Percentiles rank a stretch among this genome's conserved stretches.
Conservation (phyloP, 1,140 invertebrate genomes). For the Drosophila kanapiae region DNA sequence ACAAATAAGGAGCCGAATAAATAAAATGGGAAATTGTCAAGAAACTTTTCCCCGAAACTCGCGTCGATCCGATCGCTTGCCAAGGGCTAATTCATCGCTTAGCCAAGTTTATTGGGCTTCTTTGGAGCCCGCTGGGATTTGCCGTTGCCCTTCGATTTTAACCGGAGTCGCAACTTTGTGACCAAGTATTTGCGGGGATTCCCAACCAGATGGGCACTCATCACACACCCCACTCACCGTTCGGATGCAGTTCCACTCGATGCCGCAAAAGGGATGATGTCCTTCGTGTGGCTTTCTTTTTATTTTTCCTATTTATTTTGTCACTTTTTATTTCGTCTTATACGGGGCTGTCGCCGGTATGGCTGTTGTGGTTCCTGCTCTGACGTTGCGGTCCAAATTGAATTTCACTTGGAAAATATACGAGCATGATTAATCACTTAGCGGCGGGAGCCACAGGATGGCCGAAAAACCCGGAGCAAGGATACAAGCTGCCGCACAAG, state of each 20-base stretch:
- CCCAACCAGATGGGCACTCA: slow-evolving; percentile 11
- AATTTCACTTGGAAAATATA: slow-evolving; percentile 77
- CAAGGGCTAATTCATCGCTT: slow-evolving; percentile 35
- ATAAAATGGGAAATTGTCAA: slow-evolving; percentile 38
- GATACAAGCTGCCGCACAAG: slow-evolving; percentile 19
- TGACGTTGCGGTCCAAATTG: slow-evolving; percentile 71
- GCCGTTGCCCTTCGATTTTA: not conserved
- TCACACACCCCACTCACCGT: slow-evolving; percentile 29
- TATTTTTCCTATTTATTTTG: slow-evolving; percentile 54
- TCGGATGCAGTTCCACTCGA: slow-evolving; percentile 16
- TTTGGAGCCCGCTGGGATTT: slow-evolving; percentile 12
- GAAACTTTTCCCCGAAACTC: slow-evolving; percentile 22
- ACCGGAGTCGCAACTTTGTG: slow-evolving; percentile 12
- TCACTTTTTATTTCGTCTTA: slow-evolving; percentile 27
- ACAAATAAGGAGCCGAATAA: slow-evolving; percentile 49
- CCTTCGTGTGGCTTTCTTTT: slow-evolving; percentile 51
- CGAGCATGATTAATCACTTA: slow-evolving; percentile 77
- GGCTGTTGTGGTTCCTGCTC: slow-evolving; percentile 44
- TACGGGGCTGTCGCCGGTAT: slow-evolving; percentile 21
- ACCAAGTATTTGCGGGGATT: slow-evolving; percentile 12
- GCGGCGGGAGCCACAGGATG: slow-evolving; percentile 32
- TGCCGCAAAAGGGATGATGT: slow-evolving; percentile 13
- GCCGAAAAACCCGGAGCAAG: slow-evolving; percentile 21
- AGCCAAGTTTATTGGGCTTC: slow-evolving; percentile 16
- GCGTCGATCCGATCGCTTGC: slow-evolving; percentile 32